Conservation (phyloP, 1,140 invertebrate species). For the Whitmania pigra region DNA sequence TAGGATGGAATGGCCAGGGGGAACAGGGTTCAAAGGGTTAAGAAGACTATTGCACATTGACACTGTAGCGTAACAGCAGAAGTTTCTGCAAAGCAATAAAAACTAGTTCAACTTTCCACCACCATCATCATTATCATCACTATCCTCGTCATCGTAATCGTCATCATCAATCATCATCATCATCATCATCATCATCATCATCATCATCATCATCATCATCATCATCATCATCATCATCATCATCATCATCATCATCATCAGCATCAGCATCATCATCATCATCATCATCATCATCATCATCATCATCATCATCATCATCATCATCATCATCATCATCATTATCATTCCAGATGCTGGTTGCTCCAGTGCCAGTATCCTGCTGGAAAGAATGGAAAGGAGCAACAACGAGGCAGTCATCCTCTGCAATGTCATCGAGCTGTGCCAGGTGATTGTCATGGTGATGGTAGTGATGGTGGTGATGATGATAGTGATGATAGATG, state of each 20-base stretch:
- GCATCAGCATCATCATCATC: too few relatives aligned
- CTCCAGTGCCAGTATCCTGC: not conserved
- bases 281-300: too few relatives aligned
- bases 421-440: not conserved
- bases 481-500: too few relatives aligned
- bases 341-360: too few relatives aligned
- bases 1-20: too few relatives aligned
- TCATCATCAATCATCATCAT: not conserved
- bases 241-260: too few relatives aligned
- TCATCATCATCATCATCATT: too few relatives aligned
- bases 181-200: not conserved
- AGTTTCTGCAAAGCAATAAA: not conserved
- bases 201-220: not conserved
- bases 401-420: not conserved
- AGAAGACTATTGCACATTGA: too few relatives aligned
- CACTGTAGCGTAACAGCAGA: too few relatives aligned
- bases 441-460: not conserved
- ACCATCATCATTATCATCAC: not conserved
- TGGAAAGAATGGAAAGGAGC: not conserved
- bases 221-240: conserved; percentile 5
- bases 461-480: too few relatives aligned
- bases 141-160: not conserved
- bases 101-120: not conserved
- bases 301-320: too few relatives aligned
- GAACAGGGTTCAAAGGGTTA: too few relatives aligned